These are phyloP conservation scores for Panurus biarmicus DNA, from an alignment of 2,113 vertebrate species.

Conservation along the genomic window DNA sequence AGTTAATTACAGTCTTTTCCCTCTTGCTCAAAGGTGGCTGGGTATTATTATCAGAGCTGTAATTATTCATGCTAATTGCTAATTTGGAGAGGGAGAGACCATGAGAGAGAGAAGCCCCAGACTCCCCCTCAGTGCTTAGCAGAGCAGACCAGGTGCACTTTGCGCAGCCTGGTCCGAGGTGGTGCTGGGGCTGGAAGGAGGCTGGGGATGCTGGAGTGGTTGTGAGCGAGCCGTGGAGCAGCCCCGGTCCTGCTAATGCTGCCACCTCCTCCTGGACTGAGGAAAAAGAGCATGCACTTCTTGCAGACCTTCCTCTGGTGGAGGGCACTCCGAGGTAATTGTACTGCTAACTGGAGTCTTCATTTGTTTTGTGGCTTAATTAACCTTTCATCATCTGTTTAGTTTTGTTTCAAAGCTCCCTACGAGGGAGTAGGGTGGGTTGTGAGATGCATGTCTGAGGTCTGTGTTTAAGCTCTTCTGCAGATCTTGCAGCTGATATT, in stretches of 20 bases:
- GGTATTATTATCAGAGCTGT: constrained; percentile 58
- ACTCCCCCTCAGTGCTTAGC: not conserved
- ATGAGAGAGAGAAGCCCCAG: not conserved
- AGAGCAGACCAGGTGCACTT: constrained; percentile 33
- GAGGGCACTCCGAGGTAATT: constrained; percentile 67
- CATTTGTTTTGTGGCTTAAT: not conserved
- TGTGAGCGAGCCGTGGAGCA: not conserved
- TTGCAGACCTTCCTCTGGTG: constrained; percentile 65
- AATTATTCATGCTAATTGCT: constrained; percentile 73
- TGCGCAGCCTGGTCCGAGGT: not conserved
- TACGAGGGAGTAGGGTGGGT: not conserved
- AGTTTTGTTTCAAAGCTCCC: not conserved
- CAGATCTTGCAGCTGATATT: not conserved
- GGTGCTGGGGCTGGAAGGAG: not conserved
- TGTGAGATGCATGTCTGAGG: not conserved
- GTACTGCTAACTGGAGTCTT: not conserved
- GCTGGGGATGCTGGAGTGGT: not conserved
- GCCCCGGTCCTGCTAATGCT: constrained; percentile 20
- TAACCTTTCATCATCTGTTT: not conserved
- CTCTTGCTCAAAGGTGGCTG: constrained; percentile 65
- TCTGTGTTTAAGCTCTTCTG: not conserved
- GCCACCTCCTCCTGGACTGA: constrained; percentile 26
- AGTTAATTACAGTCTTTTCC: constrained; percentile 65
- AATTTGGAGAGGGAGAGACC: constrained; percentile 54
- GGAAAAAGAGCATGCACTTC: constrained; percentile 65